phyloP scores from a whole-genome alignment of 2,113 vertebrate genomes.

The Pseudonaja textilis region DNA sequence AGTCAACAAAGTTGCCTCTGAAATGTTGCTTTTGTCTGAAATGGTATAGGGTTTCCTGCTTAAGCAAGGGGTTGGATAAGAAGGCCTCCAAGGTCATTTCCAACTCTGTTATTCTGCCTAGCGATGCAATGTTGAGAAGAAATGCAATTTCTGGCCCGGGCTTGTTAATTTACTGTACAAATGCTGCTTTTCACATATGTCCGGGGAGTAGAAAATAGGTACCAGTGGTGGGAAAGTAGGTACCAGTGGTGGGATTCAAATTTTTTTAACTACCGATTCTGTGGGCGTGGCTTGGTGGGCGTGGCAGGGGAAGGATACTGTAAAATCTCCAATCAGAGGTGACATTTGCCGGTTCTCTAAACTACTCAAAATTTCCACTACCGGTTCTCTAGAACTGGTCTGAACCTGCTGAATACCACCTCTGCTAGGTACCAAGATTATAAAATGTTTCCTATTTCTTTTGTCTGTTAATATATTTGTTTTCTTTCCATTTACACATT shows the following conservation, averaged over 20 bases:
- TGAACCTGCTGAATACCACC: no score
- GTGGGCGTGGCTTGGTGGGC: no score
- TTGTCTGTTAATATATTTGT: neutral
- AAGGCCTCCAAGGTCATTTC: neutral
- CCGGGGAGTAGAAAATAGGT: neutral
- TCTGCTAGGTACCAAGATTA: neutral
- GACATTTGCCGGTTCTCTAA: no score
- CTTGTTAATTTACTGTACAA: neutral
- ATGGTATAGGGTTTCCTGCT: neutral
- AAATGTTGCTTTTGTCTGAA: neutral
- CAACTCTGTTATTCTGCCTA: neutral
- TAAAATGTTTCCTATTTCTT: constrained; percentile 28
- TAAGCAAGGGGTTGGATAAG: neutral
- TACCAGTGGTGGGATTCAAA: neutral
- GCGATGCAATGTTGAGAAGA: neutral
- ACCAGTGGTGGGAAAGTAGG: neutral
- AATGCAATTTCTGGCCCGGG: neutral
- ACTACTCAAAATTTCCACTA: no score
- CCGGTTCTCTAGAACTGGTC: no score
- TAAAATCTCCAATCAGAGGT: no score
- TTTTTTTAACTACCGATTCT: no score
- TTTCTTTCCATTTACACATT: constrained; percentile 11
- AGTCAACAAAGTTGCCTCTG: neutral
- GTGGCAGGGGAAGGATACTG: no score
- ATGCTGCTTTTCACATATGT: constrained; percentile 3